Evolutionary conservation across 2,888 invertebrate species (phyloP).

Genomic region (Trachelus tabidus): DNA sequence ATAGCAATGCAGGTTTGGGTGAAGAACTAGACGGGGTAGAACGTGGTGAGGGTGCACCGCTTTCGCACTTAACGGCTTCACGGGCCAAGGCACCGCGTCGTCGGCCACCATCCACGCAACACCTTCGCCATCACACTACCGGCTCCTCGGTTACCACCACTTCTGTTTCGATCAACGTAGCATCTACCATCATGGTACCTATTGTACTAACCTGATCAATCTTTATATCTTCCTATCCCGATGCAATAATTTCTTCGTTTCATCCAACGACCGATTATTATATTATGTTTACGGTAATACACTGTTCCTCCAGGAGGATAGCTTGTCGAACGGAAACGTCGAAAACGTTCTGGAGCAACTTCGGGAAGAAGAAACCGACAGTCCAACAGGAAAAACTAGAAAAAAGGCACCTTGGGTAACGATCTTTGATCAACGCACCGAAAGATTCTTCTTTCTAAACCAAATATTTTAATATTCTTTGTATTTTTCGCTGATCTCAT

Average conservation of each 20-base stretch:
- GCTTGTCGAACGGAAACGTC: slow-evolving; percentile 58
- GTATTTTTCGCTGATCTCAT: slow-evolving; percentile 1
- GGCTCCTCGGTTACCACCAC: slow-evolving; percentile 33
- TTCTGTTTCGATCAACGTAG: slow-evolving; percentile 16
- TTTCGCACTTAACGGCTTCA: slow-evolving; percentile 68
- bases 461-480: slow-evolving; percentile 7
- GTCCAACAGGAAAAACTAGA: slow-evolving; percentile 47
- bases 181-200: background rate
- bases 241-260: background rate
- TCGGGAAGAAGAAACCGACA: slow-evolving; percentile 56
- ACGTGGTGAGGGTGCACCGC: slow-evolving; percentile 64
- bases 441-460: background rate
- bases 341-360: slow-evolving; percentile 49
- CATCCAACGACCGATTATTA: slow-evolving; percentile 3
- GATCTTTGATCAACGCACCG: slow-evolving; percentile 1
- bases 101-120: slow-evolving; percentile 71
- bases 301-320: slow-evolving; percentile 47
- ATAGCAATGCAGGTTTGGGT: slow-evolving; percentile 43
- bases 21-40: slow-evolving; percentile 68
- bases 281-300: slow-evolving; percentile 1
- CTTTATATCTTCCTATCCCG: background rate
- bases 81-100: slow-evolving; percentile 76
- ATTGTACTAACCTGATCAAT: background rate
- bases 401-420: slow-evolving; percentile 61
- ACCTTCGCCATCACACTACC: slow-evolving; percentile 46